These are phyloP conservation scores for Leptopilina syphax DNA, from an alignment of 2,888 invertebrate genomes.

Conservation along the genomic window DNA sequence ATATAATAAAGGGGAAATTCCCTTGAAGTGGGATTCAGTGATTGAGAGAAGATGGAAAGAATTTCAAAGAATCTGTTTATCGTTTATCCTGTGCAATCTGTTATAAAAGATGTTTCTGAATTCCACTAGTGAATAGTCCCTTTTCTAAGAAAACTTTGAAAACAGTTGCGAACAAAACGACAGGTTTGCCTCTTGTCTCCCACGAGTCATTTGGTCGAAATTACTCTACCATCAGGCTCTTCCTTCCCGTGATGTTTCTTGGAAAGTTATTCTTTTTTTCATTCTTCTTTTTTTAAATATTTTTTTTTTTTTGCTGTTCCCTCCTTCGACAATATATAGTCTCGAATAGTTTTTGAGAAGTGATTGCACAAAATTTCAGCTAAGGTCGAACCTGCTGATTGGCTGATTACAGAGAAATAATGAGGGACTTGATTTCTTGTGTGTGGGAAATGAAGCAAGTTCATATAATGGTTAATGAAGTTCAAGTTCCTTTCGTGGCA, in stretches of 20 bases:
- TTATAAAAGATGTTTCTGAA: slow-evolving; percentile 6
- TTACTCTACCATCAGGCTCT: slow-evolving; percentile 16
- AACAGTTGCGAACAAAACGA: slow-evolving; percentile 22
- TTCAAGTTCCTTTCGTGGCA: slow-evolving; percentile 3
- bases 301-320: too few species aligned
- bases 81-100: slow-evolving; percentile 4
- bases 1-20: neutral
- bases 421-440: neutral
- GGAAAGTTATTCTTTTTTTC: slow-evolving; percentile 9
- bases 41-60: slow-evolving; percentile 1
- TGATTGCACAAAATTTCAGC: slow-evolving; percentile 12
- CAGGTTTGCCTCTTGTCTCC: slow-evolving; percentile 20
- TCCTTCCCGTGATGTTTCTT: slow-evolving; percentile 7
- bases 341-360: slow-evolving; percentile 4
- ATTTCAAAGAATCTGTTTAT: slow-evolving; percentile 17
- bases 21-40: neutral
- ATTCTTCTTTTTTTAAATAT: neutral
- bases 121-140: slow-evolving; percentile 5
- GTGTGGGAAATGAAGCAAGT: slow-evolving; percentile 16
- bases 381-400: slow-evolving; percentile 1
- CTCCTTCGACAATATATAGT: neutral
- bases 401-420: slow-evolving; percentile 12
- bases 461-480: slow-evolving; percentile 22
- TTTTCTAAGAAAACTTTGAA: slow-evolving; percentile 20
- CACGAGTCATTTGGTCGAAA: slow-evolving; percentile 34